A percentile compares a stretch with the other conserved stretches of the same genome.
phyloP scores from a whole-genome alignment of 23 tunicate species.

The Diplosoma virens region DNA sequence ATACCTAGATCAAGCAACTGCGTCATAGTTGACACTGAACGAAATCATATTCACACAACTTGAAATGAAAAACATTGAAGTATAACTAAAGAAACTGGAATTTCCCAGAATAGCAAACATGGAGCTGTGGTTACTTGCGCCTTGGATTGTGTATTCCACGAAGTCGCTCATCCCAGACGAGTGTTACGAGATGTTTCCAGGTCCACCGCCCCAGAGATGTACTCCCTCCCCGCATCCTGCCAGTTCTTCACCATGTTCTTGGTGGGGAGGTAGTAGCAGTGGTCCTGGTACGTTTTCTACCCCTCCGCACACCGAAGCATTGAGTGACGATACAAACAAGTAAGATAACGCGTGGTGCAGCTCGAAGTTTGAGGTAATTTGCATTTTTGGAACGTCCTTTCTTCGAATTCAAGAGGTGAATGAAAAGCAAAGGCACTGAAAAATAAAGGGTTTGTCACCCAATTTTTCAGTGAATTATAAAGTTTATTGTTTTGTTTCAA shows the following conservation, averaged over 20 bases:
- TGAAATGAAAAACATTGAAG: no score
- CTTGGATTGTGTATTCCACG: conserved; percentile 15
- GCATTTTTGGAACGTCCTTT: background rate
- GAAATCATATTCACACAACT: no score
- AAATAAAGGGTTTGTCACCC: no score
- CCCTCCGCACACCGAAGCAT: conserved; percentile 70
- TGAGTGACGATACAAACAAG: background rate
- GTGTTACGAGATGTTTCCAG: conserved; percentile 55
- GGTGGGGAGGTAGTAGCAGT: conserved; percentile 75
- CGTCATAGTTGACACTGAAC: no score
- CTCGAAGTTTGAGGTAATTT: background rate
- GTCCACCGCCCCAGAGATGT: conserved; percentile 58
- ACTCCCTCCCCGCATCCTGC: conserved; percentile 77
- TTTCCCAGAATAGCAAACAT: no score
- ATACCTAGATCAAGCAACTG: conserved; percentile 19
- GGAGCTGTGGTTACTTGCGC: conserved; percentile 50
- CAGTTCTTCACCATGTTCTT: conserved; percentile 48
- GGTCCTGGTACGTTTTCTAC: conserved; percentile 81
- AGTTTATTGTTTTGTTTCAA: no score
- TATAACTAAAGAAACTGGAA: no score
- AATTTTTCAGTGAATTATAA: no score
- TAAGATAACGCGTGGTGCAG: background rate
- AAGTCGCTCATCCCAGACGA: conserved; percentile 68
- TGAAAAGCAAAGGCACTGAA: conserved; percentile 38
- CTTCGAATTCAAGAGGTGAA: conserved; percentile 47